Evolutionary conservation across 2,888 invertebrate species (phyloP).

Genomic region (Hoplodrina ambigua): DNA sequence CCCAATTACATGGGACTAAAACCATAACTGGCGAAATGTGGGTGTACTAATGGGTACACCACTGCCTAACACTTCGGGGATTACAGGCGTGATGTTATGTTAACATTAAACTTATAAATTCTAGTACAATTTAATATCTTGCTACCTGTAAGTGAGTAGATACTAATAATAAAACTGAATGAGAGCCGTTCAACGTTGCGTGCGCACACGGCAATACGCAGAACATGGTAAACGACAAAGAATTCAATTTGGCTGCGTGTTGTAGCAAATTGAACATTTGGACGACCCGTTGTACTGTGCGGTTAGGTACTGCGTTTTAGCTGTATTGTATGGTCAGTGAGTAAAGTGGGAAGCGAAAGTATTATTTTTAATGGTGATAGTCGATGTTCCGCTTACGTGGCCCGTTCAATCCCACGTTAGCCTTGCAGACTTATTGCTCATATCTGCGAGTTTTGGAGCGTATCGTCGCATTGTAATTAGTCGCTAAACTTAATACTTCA

Average conservation of each 20-base stretch:
- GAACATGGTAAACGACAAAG: conserved; percentile 59
- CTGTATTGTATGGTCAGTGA: conserved; percentile 6
- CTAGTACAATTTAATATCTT: not conserved
- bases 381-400: no score
- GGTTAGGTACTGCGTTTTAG: conserved; percentile 29
- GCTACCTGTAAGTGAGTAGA: not conserved
- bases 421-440: no score
- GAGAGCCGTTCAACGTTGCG: conserved; percentile 7
- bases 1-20: no score
- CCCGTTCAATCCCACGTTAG: no score
- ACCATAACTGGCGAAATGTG: no score
- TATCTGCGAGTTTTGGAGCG: no score
- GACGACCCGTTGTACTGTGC: conserved; percentile 1
- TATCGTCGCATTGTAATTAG: no score
- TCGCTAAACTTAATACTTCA: no score
- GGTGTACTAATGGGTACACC: no score
- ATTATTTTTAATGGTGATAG: not conserved
- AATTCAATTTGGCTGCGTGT: conserved; percentile 68
- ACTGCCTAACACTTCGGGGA: no score
- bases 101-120: no score
- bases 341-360: conserved; percentile 1
- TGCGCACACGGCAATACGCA: conserved; percentile 27
- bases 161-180: conserved; percentile 30
- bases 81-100: no score
- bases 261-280: conserved; percentile 64